A percentile compares a stretch with the other conserved stretches of the same genome.
These are phyloP conservation scores for Cheiracanthium punctorium DNA, from an alignment of 2,888 invertebrate species.

Conservation along the genomic window DNA sequence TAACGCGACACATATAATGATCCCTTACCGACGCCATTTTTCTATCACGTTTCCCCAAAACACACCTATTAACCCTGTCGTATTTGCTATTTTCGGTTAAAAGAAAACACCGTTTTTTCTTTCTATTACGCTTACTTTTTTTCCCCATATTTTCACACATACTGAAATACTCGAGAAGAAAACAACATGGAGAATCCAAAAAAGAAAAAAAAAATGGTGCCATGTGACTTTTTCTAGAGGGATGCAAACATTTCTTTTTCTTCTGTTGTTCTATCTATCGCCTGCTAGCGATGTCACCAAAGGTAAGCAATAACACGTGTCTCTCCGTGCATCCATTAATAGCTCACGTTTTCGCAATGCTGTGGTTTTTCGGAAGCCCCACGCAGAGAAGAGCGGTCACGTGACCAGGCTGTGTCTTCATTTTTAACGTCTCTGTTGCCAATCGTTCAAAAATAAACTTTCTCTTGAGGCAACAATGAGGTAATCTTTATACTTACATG, in stretches of 20 bases:
- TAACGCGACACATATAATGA: too few relatives aligned
- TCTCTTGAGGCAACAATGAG: background rate
- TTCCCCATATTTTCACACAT: too few relatives aligned
- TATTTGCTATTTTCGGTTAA: too few relatives aligned
- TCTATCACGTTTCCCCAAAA: too few relatives aligned
- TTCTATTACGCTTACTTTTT: too few relatives aligned
- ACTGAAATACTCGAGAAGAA: background rate
- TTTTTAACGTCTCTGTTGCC: background rate
- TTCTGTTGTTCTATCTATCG: background rate
- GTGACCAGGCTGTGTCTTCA: background rate
- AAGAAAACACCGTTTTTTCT: too few relatives aligned
- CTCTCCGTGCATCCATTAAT: slow-evolving; percentile 24
- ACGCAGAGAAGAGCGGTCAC: background rate
- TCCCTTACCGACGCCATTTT: too few relatives aligned
- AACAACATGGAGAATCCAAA: background rate
- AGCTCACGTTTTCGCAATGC: slow-evolving; percentile 28
- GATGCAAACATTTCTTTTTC: background rate
- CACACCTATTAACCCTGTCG: too few relatives aligned
- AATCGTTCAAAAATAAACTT: background rate
- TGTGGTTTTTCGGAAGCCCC: slow-evolving; percentile 10
- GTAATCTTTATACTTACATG: background rate
- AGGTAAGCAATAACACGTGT: slow-evolving; percentile 56
- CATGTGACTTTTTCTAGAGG: background rate
- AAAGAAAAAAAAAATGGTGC: background rate
- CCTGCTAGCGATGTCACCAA: slow-evolving; percentile 38